Percentiles rank a stretch among this genome's conserved stretches.
Evolutionary conservation across 1,140 invertebrate species (phyloP).

Genomic region (Hypsibius dujardini): DNA sequence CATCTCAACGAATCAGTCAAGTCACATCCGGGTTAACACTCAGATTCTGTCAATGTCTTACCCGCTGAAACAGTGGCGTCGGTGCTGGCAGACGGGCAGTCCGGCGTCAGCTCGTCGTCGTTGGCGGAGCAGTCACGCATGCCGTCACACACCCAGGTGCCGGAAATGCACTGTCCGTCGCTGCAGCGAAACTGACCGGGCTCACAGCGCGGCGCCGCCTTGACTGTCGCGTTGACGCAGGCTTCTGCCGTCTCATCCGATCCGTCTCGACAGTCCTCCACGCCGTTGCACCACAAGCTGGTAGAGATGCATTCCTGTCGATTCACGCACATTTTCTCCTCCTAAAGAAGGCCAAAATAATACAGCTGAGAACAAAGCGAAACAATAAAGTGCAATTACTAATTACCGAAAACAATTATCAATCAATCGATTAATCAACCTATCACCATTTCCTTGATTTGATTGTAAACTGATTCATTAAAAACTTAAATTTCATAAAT

Average conservation of each 20-base stretch:
- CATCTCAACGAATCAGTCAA: too few species aligned
- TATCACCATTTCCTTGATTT: too few species aligned
- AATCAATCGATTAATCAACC: too few species aligned
- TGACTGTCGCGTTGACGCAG: background rate
- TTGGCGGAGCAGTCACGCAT: conserved; percentile 66
- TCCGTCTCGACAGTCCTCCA: conserved; percentile 29
- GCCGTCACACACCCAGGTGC: conserved; percentile 78
- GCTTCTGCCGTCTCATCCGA: conserved; percentile 27
- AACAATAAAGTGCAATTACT: too few species aligned
- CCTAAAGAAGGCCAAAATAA: too few species aligned
- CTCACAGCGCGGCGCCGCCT: background rate
- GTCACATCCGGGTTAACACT: too few species aligned
- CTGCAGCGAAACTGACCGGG: conserved; percentile 52
- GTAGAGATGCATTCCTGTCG: conserved; percentile 35
- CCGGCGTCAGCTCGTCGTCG: conserved; percentile 51
- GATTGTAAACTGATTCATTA: too few species aligned
- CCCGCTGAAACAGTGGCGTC: too few species aligned
- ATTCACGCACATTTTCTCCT: conserved; percentile 23
- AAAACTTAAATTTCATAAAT: too few species aligned
- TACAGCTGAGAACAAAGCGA: too few species aligned
- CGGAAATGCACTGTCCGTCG: conserved; percentile 62
- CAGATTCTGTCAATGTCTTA: too few species aligned
- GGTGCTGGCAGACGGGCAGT: background rate
- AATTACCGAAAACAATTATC: too few species aligned
- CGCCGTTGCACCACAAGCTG: conserved; percentile 28